Conservation (phyloP, 2,888 invertebrate species). For the Macrosiphum euphorbiae region DNA sequence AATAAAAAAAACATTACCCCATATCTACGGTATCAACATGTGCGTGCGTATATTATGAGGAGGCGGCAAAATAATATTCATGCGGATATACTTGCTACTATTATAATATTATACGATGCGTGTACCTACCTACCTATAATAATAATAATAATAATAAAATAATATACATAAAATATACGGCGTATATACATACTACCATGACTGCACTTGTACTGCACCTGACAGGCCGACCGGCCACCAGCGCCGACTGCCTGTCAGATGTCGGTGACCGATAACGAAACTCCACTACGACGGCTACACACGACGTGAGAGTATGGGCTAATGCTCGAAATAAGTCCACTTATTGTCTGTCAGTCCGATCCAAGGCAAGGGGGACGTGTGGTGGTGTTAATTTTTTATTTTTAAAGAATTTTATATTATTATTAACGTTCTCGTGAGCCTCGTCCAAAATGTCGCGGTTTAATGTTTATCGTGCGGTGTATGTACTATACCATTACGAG, state of each 20-base stretch:
- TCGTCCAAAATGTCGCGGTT: neutral
- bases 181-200: neutral
- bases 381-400: neutral
- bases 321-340: slow-evolving; percentile 54
- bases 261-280: slow-evolving; percentile 51
- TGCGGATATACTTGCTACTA: neutral
- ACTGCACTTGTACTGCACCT: slow-evolving; percentile 31
- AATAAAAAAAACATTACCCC: neutral
- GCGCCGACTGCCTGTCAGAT: slow-evolving; percentile 61
- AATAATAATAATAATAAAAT: slow-evolving; percentile 2
- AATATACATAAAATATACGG: neutral
- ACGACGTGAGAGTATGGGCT: slow-evolving; percentile 34
- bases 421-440: neutral
- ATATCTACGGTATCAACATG: neutral
- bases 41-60: neutral
- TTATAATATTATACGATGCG: neutral
- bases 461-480: neutral
- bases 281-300: slow-evolving; percentile 35
- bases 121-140: neutral
- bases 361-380: neutral
- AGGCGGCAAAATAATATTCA: slow-evolving; percentile 11
- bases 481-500: neutral
- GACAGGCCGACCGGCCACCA: slow-evolving; percentile 55
- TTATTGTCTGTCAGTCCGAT: slow-evolving; percentile 21
- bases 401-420: neutral